These are phyloP conservation scores for Acrossocheilus wenchowensis DNA, from an alignment of 2,797 vertebrate genomes.

Conservation along the genomic window DNA sequence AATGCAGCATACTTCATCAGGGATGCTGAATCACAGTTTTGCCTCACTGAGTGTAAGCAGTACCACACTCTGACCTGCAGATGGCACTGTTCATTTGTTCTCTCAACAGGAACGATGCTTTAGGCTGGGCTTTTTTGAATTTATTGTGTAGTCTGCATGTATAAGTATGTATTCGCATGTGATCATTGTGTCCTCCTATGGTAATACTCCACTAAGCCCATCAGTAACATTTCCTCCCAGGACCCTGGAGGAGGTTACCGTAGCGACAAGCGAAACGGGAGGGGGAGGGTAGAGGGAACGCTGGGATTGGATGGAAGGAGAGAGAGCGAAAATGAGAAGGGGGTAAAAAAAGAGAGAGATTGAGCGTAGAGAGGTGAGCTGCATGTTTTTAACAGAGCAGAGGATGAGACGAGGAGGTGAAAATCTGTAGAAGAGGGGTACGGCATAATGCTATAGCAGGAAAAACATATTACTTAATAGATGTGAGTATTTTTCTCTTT, in stretches of 20 bases:
- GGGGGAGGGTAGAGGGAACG: constrained; percentile 37
- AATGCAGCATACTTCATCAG: constrained; percentile 47
- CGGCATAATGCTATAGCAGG: constrained; percentile 22
- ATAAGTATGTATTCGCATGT: neutral
- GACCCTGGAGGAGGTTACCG: constrained; percentile 42
- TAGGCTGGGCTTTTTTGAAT: constrained; percentile 7
- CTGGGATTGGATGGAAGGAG: constrained; percentile 52
- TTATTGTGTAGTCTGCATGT: constrained; percentile 11
- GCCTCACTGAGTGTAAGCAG: neutral
- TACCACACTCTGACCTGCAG: constrained; percentile 43
- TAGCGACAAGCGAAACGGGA: constrained; percentile 34
- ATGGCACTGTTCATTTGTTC: constrained; percentile 23
- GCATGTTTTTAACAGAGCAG: constrained; percentile 44
- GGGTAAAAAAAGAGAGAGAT: constrained; percentile 28
- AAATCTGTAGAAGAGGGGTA: constrained; percentile 14
- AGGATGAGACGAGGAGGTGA: constrained; percentile 36
- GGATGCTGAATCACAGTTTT: constrained; percentile 42
- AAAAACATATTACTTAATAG: constrained; percentile 9
- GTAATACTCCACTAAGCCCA: constrained; percentile 34
- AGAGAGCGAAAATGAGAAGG: constrained; percentile 35
- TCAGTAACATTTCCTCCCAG: constrained; percentile 21
- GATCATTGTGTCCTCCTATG: constrained; percentile 14
- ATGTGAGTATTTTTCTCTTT: constrained; percentile 50
- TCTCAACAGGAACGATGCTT: neutral
- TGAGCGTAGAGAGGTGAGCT: constrained; percentile 49